Evolutionary conservation across 2,888 invertebrate genomes (phyloP), one percentile per base, ranked within the genome.

Genomic region (Synergus japonicus): DNA sequence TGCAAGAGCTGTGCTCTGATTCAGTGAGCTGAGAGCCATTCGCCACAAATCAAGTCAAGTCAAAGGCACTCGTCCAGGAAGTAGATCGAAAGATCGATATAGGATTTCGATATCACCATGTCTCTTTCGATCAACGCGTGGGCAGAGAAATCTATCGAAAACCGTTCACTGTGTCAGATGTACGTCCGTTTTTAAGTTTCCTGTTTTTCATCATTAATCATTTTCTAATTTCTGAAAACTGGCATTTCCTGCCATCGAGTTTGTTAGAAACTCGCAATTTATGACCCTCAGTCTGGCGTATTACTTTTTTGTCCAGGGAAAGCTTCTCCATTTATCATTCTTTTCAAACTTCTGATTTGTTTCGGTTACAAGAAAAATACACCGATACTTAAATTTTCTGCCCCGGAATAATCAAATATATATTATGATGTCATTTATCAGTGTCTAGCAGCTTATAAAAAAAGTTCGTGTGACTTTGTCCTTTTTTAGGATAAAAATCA

Each of bases 41-140:
- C 73, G 54, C 73, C 73, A 73, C 73, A 73, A 73, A 73, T 73
- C 73, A 73, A 73, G 73, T 73, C 73, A 49, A 73, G 73, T 73
- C 73, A 73, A 73, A 73, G 73, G 73, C 73, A 54, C 73, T 73
- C 73, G 73, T 73, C 73, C 73, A 73, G 73, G 73, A 73, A 73
- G 73, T 73, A 58, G 73, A 73, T 73, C 54, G n/a, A 73, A 58
- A 73, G 73, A 73, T 73, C 73, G 54, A 73, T 73, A 73, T n/a
- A 54, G 54, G 54, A 73, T 73, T 73, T 73, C 54, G 41, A 73
- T 73, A 58, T 29, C 10, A 54, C 22, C n/a, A 73, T n/a, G 54
- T 73, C 54, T 29, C 54, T 54, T 37, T 73, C 54, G 41, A 73
- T 73, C 54, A 58, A 18, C 2, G 37, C 37, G 73, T 73, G 18